Conservation (phyloP, 2,888 invertebrate genomes). For the Athrips mouffetella region DNA sequence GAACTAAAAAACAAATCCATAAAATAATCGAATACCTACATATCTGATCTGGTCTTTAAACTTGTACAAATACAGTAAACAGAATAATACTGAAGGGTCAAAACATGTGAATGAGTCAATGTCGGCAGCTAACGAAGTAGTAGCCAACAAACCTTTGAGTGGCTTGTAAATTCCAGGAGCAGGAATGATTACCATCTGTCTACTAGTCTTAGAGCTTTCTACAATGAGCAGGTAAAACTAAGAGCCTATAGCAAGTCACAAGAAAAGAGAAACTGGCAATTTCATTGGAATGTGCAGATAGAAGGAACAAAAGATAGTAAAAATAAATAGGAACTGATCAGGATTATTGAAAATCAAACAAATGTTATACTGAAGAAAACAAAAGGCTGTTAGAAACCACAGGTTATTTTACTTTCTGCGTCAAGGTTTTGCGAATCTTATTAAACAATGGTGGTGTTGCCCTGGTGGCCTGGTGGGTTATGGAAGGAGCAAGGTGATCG, state of each 20-base stretch:
- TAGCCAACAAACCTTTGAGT: constrained; percentile 5
- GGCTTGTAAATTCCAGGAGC: background rate
- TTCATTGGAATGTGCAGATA: too few species aligned
- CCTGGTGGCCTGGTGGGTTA: constrained; percentile 34
- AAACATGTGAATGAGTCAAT: background rate
- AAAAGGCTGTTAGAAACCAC: background rate
- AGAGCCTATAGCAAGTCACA: background rate
- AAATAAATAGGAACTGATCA: too few species aligned
- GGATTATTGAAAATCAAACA: too few species aligned
- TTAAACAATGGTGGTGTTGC: constrained; percentile 42
- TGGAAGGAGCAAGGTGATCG: constrained; percentile 56
- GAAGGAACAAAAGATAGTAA: too few species aligned
- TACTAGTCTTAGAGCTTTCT: background rate
- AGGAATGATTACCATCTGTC: constrained; percentile 6
- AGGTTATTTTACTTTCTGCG: constrained; percentile 13
- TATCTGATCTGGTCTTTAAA: too few species aligned
- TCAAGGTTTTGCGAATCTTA: constrained; percentile 41
- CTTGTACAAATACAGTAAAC: too few species aligned
- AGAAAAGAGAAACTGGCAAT: background rate
- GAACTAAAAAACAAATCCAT: too few species aligned
- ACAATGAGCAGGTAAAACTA: background rate
- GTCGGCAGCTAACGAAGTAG: background rate
- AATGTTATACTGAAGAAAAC: background rate
- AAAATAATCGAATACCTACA: too few species aligned
- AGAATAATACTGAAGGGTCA: too few species aligned